phyloP scores from a whole-genome alignment of 2,888 invertebrate species.

The Chloroclystis v-ata region DNA sequence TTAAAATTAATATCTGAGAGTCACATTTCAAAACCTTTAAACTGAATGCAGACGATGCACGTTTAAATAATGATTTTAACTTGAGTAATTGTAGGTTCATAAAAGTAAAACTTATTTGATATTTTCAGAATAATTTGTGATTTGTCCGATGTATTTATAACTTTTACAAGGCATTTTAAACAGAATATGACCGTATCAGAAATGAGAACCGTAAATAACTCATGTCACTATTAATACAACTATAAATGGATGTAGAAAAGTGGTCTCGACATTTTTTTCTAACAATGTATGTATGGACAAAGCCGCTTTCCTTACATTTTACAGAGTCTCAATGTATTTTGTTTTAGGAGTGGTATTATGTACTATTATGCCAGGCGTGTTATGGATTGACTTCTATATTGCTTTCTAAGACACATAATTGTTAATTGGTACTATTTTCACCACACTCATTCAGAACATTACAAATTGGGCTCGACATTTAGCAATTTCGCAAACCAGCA shows the following conservation, averaged over 20 bases:
- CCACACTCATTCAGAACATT: too few species aligned
- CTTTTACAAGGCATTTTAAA: too few species aligned
- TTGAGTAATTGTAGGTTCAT: too few species aligned
- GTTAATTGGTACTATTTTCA: too few species aligned
- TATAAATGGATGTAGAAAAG: constrained; percentile 67
- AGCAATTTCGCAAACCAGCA: too few species aligned
- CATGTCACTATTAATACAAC: constrained; percentile 41
- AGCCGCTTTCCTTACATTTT: constrained; percentile 48
- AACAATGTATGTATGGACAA: constrained; percentile 59
- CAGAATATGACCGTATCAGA: too few species aligned
- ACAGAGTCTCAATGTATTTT: constrained; percentile 22
- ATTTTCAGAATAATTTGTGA: too few species aligned
- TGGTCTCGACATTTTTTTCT: constrained; percentile 55
- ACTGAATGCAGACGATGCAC: too few species aligned
- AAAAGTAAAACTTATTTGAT: constrained; percentile 23
- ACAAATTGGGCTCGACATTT: too few species aligned
- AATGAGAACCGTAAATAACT: constrained; percentile 47
- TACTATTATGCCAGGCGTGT: constrained; percentile 15
- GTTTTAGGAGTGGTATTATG: constrained; percentile 17
- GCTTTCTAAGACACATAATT: constrained; percentile 13
- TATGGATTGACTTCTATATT: constrained; percentile 18
- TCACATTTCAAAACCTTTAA: neutral
- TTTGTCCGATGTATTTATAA: too few species aligned
- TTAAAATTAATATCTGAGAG: neutral
- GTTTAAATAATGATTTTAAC: too few species aligned